phyloP scores from a whole-genome alignment of 37 sponge, comb jelly and placozoan species.

The Agelas oroides region DNA sequence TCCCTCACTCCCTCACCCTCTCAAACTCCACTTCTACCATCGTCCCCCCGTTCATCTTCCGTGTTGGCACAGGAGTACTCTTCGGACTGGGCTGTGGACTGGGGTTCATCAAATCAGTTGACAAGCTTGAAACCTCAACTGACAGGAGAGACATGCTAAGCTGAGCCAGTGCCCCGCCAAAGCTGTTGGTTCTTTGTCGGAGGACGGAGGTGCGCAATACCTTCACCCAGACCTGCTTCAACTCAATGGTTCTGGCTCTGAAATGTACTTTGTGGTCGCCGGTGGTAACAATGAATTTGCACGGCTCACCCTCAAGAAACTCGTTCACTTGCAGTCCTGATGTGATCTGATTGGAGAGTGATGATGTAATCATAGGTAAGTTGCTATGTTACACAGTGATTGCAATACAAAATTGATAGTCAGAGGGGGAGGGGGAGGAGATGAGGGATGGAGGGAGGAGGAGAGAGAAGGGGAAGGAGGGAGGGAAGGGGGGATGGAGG shows the following conservation, averaged over 20 bases:
- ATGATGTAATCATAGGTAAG: neutral
- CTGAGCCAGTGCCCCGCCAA: neutral
- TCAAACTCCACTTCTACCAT: neutral
- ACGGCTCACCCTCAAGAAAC: slow-evolving; percentile 54
- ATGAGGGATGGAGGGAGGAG: too few relatives aligned
- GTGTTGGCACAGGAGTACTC: neutral
- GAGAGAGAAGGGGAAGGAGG: too few relatives aligned
- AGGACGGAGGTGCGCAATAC: slow-evolving; percentile 28
- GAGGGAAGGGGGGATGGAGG: too few relatives aligned
- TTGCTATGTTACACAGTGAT: neutral
- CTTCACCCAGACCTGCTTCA: slow-evolving; percentile 51
- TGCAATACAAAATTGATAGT: neutral
- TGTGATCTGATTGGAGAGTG: slow-evolving; percentile 17
- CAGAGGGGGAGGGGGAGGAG: too few relatives aligned
- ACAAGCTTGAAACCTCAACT: neutral
- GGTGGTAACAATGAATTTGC: slow-evolving; percentile 56
- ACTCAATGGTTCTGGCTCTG: slow-evolving; percentile 13
- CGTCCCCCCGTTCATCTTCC: neutral
- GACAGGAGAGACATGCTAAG: neutral
- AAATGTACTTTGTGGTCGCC: slow-evolving; percentile 54
- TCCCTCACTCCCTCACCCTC: neutral
- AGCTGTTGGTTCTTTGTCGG: neutral
- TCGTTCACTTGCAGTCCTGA: slow-evolving; percentile 33
- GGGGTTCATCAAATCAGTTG: slow-evolving; percentile 1
- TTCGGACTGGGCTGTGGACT: slow-evolving; percentile 9